Evolutionary conservation across 2,888 invertebrate genomes (phyloP).

Genomic region (Osedax fenrisi): DNA sequence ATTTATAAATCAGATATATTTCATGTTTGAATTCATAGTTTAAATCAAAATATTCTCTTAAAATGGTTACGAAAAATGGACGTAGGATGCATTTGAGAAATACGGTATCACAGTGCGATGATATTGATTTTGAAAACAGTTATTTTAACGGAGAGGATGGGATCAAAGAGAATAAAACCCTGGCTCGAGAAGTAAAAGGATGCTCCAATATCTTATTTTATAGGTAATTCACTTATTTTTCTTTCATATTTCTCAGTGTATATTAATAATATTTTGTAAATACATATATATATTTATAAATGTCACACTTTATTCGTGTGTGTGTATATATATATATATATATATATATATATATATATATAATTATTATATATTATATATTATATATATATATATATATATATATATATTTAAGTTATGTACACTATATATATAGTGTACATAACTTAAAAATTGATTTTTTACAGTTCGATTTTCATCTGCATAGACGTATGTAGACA

Average conservation of each 20-base stretch:
- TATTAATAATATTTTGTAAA: too few species aligned
- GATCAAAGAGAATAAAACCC: conserved; percentile 1
- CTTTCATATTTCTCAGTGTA: too few species aligned
- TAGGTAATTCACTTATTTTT: too few species aligned
- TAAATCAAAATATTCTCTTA: too few species aligned
- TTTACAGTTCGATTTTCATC: conserved; percentile 21
- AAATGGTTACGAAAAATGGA: background rate
- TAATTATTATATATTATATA: background rate
- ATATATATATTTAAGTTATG: too few species aligned
- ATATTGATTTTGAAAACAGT: background rate
- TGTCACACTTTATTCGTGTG: too few species aligned
- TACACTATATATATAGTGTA: background rate
- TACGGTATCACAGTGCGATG: background rate
- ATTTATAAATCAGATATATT: too few species aligned
- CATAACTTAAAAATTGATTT: background rate
- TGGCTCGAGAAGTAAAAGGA: conserved; percentile 13
- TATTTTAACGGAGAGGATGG: background rate
- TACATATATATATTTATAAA: too few species aligned
- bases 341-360: too few species aligned
- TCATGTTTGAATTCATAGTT: too few species aligned
- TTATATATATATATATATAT: background rate
- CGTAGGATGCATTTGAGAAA: background rate
- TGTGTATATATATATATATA: too few species aligned
- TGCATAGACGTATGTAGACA: conserved; percentile 29
- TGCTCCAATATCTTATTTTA: background rate